A percentile compares a stretch with the other conserved stretches of the same genome.
Conservation (phyloP, 2,888 invertebrate species). For the Holacanthella duospinosa region DNA sequence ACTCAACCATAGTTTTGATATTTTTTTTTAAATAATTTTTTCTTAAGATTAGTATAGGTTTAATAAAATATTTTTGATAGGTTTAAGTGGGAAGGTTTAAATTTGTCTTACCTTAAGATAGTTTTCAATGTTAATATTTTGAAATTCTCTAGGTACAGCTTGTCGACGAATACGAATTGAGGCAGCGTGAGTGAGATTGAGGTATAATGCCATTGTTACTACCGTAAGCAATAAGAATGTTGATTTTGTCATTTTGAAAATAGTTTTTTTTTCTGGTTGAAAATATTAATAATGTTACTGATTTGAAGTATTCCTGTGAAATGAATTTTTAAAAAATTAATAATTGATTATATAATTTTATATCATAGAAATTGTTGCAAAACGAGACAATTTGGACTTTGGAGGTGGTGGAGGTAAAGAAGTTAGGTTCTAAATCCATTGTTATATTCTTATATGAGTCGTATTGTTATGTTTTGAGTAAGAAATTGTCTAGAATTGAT, state of each 20-base stretch:
- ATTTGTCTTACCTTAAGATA: conserved; percentile 32
- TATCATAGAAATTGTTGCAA: neutral
- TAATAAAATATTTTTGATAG: neutral
- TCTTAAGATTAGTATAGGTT: neutral
- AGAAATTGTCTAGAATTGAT: neutral
- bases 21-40: neutral
- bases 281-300: neutral
- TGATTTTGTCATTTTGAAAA: conserved; percentile 5
- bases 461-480: neutral
- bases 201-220: conserved; percentile 19
- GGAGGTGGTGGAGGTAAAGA: neutral
- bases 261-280: neutral
- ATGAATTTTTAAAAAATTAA: neutral
- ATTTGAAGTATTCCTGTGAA: neutral
- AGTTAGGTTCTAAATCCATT: neutral
- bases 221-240: conserved; percentile 3
- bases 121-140: conserved; percentile 36
- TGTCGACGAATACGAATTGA: conserved; percentile 25
- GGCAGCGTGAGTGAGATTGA: conserved; percentile 19
- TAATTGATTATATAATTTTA: neutral
- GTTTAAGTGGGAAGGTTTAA: neutral
- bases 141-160: conserved; percentile 33
- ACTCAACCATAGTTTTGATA: conserved; percentile 3
- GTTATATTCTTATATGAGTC: neutral
- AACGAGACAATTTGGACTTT: neutral